phyloP scores from a whole-genome alignment of 1,140 invertebrate genomes.

The Drosophila fuyamai region DNA sequence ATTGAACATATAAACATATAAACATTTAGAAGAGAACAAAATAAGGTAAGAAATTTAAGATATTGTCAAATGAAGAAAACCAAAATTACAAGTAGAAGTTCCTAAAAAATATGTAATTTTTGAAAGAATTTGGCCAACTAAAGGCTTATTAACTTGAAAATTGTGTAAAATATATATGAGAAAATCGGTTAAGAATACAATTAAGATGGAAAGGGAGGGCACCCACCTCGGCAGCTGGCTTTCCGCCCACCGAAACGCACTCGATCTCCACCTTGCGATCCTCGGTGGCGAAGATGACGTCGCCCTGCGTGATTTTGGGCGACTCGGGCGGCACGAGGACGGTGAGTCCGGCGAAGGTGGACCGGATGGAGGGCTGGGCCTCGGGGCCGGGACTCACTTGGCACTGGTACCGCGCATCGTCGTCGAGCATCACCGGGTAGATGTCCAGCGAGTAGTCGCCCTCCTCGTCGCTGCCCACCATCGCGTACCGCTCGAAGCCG shows the following conservation, averaged over 20 bases:
- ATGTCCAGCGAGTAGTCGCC: conserved; percentile 91
- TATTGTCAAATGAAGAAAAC: too few species aligned
- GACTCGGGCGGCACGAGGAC: conserved; percentile 91
- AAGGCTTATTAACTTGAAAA: too few species aligned
- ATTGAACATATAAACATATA: too few species aligned
- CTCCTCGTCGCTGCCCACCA: conserved; percentile 93
- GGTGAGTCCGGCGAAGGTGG: conserved; percentile 88
- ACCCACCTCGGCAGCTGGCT: conserved; percentile 92
- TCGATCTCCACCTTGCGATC: conserved; percentile 91
- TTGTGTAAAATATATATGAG: too few species aligned
- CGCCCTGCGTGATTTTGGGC: conserved; percentile 90
- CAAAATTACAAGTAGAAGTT: too few species aligned
- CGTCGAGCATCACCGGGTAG: conserved; percentile 90
- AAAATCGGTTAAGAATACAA: too few species aligned
- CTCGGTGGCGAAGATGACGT: conserved; percentile 89
- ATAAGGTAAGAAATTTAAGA: too few species aligned
- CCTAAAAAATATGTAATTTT: too few species aligned
- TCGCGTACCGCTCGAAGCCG: conserved; percentile 92
- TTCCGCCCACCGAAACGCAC: conserved; percentile 91
- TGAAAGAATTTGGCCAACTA: too few species aligned
- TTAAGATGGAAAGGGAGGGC: too few species aligned
- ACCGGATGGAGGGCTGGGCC: conserved; percentile 88
- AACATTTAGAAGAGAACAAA: too few species aligned
- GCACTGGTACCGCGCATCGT: conserved; percentile 91
- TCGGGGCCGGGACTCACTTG: conserved; percentile 89